These are phyloP conservation scores for Hydropsyche betteni DNA, from an alignment of 2,888 invertebrate genomes.

Conservation along the genomic window DNA sequence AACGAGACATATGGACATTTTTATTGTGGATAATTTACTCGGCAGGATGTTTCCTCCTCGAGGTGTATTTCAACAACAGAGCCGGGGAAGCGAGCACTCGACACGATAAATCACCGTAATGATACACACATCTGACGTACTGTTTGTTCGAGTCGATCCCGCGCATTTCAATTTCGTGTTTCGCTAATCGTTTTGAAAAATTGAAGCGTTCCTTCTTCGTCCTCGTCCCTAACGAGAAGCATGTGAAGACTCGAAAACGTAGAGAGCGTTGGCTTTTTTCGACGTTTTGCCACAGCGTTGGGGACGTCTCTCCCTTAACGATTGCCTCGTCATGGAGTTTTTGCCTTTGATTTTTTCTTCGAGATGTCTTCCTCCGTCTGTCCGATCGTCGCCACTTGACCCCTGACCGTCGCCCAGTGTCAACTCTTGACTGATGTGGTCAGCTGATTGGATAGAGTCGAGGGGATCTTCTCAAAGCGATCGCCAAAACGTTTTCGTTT, in stretches of 20 bases:
- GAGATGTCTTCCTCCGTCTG: constrained; percentile 38
- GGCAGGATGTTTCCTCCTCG: constrained; percentile 45
- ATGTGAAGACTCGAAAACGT: neutral
- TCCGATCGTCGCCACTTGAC: constrained; percentile 34
- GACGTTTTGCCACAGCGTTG: neutral
- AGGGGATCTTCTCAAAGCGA: constrained; percentile 16
- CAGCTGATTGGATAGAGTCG: constrained; percentile 35
- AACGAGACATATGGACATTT: constrained; percentile 47
- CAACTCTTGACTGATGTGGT: constrained; percentile 41
- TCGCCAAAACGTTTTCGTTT: constrained; percentile 33
- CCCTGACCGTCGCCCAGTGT: constrained; percentile 33
- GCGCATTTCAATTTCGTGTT: neutral
- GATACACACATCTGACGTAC: constrained; percentile 41
- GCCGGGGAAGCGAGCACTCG: constrained; percentile 43
- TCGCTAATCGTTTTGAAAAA: constrained; percentile 11
- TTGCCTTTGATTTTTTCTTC: neutral
- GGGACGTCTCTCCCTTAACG: constrained; percentile 8
- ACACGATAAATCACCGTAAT: constrained; percentile 50
- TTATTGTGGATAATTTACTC: constrained; percentile 49
- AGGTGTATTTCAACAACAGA: constrained; percentile 46
- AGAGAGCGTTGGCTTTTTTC: neutral
- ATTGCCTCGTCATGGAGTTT: constrained; percentile 1
- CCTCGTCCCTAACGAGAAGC: neutral
- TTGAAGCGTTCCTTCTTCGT: neutral
- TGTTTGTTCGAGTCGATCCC: constrained; percentile 31